phyloP scores from a whole-genome alignment of 1,140 invertebrate species.

The Helicoverpa armigera region DNA sequence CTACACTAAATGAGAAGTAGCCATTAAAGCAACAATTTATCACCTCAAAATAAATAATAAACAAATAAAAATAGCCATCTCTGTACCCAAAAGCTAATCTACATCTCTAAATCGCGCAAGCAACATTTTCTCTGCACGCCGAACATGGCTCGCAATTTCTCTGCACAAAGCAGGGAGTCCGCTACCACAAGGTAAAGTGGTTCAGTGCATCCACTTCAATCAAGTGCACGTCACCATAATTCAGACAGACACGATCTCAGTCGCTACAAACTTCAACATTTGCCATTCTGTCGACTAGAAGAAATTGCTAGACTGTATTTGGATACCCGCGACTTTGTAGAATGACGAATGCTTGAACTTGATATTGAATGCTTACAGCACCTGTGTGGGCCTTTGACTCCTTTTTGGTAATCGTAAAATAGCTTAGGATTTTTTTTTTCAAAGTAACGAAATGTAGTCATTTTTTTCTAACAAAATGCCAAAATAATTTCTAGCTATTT shows the following conservation, averaged over 20 bases:
- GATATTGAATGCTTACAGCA: conserved; percentile 67
- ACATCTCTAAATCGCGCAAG: conserved; percentile 65
- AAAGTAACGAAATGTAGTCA: too few relatives aligned
- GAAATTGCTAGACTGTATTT: conserved; percentile 78
- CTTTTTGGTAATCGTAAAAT: conserved; percentile 61
- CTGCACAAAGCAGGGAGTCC: conserved; percentile 65
- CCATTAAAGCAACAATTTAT: too few relatives aligned
- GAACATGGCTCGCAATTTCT: conserved; percentile 54
- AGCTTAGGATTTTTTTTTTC: background rate
- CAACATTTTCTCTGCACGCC: conserved; percentile 56
- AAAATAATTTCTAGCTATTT: too few relatives aligned
- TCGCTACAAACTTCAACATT: conserved; percentile 75
- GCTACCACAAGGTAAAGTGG: conserved; percentile 71
- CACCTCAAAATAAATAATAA: background rate
- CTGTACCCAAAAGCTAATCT: conserved; percentile 46
- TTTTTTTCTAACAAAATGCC: too few relatives aligned
- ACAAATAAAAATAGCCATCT: background rate
- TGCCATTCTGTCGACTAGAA: conserved; percentile 82
- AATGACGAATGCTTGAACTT: conserved; percentile 83
- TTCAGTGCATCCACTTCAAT: conserved; percentile 69
- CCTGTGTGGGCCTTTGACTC: conserved; percentile 75
- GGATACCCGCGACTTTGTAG: conserved; percentile 69
- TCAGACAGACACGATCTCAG: conserved; percentile 60
- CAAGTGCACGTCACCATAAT: conserved; percentile 68
- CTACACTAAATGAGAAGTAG: too few relatives aligned